Evolutionary conservation across 2,797 vertebrate species (phyloP).

Genomic region (Momotus momota): DNA sequence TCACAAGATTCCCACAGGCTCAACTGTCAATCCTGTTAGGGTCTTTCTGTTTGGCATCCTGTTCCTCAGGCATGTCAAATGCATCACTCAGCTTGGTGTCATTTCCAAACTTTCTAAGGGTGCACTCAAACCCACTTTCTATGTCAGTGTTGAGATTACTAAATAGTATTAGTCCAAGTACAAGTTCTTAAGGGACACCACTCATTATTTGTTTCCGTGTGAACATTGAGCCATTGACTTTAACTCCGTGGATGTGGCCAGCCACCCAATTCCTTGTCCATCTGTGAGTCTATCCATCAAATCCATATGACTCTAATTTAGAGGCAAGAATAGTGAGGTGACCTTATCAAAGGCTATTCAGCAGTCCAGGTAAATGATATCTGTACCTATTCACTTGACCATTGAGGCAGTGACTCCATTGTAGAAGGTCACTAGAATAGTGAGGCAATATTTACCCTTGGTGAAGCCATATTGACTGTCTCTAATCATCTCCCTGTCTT

Average conservation of each 20-base stretch:
- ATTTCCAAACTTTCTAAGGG: neutral
- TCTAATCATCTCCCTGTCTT: neutral
- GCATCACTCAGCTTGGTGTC: neutral
- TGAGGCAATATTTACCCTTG: neutral
- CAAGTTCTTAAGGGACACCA: neutral
- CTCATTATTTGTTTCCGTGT: neutral
- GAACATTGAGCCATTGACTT: neutral
- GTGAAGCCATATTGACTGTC: neutral
- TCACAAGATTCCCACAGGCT: accelerated
- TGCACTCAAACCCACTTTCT: no score
- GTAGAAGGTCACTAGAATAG: neutral
- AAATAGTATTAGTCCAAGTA: neutral
- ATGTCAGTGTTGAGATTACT: neutral
- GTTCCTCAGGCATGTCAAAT: accelerated
- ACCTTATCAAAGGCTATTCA: neutral
- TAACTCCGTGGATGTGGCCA: neutral
- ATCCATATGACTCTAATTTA: neutral
- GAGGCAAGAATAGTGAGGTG: neutral
- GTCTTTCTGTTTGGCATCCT: neutral
- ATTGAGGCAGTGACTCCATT: neutral
- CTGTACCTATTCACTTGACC: neutral
- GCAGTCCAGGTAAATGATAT: neutral
- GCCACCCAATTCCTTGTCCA: neutral
- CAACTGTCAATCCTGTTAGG: neutral
- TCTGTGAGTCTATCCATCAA: neutral